Percentiles rank a stretch among this genome's conserved stretches.
phyloP scores from a whole-genome alignment of 2,797 vertebrate species.

The Sebastes flavidus region DNA sequence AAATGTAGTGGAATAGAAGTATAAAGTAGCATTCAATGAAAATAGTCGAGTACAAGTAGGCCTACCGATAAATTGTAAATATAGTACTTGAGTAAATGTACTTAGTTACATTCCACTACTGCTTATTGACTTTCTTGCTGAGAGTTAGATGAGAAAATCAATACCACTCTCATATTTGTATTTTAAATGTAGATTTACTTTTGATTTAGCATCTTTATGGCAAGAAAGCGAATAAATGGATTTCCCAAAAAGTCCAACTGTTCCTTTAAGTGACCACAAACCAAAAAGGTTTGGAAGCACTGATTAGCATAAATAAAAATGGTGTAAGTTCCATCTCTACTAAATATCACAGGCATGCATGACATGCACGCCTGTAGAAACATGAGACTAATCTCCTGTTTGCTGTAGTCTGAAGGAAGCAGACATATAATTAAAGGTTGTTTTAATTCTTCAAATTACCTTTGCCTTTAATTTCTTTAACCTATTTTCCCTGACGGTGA shows the following conservation, averaged over 20 bases:
- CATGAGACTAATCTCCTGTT: neutral
- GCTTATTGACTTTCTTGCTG: no score
- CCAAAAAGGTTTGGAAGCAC: neutral
- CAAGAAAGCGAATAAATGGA: neutral
- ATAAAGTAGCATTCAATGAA: no score
- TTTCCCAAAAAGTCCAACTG: neutral
- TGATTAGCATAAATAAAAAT: neutral
- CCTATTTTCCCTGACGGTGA: slow-evolving; percentile 12
- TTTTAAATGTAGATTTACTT: no score
- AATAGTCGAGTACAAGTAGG: no score
- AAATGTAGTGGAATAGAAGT: no score
- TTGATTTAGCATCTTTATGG: no score
- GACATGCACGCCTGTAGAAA: neutral
- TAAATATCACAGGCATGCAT: neutral
- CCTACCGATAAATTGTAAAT: no score
- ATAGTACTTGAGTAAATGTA: no score
- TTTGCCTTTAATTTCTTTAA: slow-evolving; percentile 3
- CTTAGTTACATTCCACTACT: no score
- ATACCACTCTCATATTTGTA: no score
- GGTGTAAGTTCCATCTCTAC: neutral
- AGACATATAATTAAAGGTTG: neutral
- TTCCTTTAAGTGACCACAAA: neutral
- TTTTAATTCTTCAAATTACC: slow-evolving; percentile 5
- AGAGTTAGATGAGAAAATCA: no score
- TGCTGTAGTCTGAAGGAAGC: neutral